Percentiles rank a stretch among this genome's conserved stretches.
These are phyloP conservation scores for Clarias fuscus DNA, from an alignment of 2,797 vertebrate genomes.

Conservation along the genomic window DNA sequence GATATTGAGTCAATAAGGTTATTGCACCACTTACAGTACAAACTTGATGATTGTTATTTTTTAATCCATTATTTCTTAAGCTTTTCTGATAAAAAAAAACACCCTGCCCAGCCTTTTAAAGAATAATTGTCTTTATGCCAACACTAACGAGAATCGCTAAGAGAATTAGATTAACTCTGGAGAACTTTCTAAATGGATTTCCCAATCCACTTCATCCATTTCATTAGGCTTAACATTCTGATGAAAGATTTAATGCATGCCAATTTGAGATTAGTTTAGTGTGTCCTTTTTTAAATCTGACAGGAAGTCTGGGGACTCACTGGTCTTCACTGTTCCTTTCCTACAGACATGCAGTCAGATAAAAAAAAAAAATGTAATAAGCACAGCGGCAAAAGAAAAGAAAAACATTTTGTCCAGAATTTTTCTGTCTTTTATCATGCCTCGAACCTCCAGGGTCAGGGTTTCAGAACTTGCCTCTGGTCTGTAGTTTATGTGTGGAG, in stretches of 20 bases:
- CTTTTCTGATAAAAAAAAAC: not conserved
- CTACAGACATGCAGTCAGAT: constrained; percentile 12
- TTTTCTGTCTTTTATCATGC: not conserved
- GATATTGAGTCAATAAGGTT: not conserved
- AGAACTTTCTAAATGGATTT: not conserved
- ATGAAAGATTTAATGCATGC: constrained; percentile 1
- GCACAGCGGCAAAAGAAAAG: not conserved
- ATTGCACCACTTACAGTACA: not conserved
- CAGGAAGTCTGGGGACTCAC: constrained; percentile 4
- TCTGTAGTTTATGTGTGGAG: too few species aligned
- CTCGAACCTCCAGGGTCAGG: not conserved
- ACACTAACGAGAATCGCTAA: not conserved
- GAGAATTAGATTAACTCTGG: not conserved
- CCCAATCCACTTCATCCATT: not conserved
- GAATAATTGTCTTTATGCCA: not conserved
- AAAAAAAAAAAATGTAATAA: constrained; percentile 28
- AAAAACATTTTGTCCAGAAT: constrained; percentile 12
- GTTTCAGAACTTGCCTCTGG: too few species aligned
- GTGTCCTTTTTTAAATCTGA: constrained; percentile 8
- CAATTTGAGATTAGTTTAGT: not conserved
- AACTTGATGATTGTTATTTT: not conserved
- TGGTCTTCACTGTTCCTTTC: not conserved
- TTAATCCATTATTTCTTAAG: not conserved
- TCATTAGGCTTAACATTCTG: constrained; percentile 13
- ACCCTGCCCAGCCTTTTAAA: not conserved